These are phyloP conservation scores for Proterorhinus semilunaris DNA, from an alignment of 2,113 vertebrate species.

Conservation along the genomic window DNA sequence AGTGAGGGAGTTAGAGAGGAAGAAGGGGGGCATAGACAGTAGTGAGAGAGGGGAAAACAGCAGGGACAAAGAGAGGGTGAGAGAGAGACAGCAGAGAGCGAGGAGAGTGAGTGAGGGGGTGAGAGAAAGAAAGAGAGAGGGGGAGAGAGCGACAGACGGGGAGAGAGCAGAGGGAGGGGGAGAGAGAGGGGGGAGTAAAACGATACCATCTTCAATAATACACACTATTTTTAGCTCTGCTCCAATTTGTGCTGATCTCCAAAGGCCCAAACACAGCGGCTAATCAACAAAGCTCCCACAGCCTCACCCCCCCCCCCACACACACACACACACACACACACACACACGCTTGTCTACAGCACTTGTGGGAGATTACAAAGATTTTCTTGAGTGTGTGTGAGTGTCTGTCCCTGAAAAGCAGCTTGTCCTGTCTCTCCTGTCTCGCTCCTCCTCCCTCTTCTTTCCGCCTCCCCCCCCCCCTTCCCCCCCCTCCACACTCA, in stretches of 20 bases:
- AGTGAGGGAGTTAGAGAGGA: not conserved
- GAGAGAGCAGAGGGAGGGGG: not conserved
- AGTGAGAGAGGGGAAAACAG: not conserved
- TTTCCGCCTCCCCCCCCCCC: not conserved
- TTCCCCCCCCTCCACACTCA: not conserved
- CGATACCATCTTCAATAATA: constrained; percentile 37
- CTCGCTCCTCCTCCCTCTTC: too few relatives aligned
- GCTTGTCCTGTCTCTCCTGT: too few relatives aligned
- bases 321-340: not conserved
- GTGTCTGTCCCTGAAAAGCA: too few relatives aligned
- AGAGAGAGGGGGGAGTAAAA: not conserved
- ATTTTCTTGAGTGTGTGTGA: too few relatives aligned
- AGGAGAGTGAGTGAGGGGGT: not conserved
- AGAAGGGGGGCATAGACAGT: not conserved
- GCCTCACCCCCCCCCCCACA: not conserved
- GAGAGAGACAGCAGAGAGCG: not conserved
- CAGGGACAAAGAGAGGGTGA: not conserved
- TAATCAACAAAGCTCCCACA: constrained; percentile 37
- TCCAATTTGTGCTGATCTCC: constrained; percentile 55
- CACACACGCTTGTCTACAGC: not conserved
- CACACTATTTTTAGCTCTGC: constrained; percentile 59
- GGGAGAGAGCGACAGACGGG: not conserved
- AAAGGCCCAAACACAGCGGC: constrained; percentile 50
- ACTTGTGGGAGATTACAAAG: too few relatives aligned
- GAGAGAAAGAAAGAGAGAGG: not conserved